These are phyloP conservation scores for Petrocephalus zakoni DNA, from an alignment of 2,113 vertebrate genomes.

Conservation along the genomic window DNA sequence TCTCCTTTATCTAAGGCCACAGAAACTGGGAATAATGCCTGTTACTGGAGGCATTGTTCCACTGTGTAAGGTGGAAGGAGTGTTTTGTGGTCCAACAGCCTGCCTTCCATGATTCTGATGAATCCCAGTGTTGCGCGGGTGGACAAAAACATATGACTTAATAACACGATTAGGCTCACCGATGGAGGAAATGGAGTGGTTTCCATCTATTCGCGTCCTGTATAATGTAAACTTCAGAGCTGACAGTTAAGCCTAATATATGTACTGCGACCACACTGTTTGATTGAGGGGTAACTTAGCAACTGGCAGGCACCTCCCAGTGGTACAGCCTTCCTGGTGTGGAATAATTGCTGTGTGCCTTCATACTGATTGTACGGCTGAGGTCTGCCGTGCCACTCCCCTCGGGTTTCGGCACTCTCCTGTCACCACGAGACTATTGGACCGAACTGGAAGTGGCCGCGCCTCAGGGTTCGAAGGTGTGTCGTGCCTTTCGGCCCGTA, in stretches of 20 bases:
- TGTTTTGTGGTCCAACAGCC: neutral
- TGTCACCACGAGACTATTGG: neutral
- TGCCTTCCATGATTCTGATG: neutral
- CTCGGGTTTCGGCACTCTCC: neutral
- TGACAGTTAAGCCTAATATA: neutral
- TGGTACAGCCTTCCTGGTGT: neutral
- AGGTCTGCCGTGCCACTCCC: neutral
- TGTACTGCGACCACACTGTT: neutral
- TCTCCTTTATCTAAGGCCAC: neutral
- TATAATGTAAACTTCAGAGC: neutral
- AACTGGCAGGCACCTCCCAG: neutral
- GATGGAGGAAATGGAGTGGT: neutral
- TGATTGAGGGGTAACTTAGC: neutral
- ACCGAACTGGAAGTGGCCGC: neutral
- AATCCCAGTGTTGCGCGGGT: neutral
- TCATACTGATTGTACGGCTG: neutral
- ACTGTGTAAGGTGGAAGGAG: neutral
- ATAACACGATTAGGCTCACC: neutral
- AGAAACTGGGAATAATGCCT: neutral
- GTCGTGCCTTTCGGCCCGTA: neutral
- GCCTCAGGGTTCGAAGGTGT: neutral
- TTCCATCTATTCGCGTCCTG: neutral
- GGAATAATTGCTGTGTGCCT: neutral
- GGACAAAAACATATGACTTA: neutral
- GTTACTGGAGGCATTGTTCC: neutral